Evolutionary conservation across 2,797 vertebrate genomes (phyloP), one percentile per base, ranked within the genome.

Genomic region (Nothura maculosa): DNA sequence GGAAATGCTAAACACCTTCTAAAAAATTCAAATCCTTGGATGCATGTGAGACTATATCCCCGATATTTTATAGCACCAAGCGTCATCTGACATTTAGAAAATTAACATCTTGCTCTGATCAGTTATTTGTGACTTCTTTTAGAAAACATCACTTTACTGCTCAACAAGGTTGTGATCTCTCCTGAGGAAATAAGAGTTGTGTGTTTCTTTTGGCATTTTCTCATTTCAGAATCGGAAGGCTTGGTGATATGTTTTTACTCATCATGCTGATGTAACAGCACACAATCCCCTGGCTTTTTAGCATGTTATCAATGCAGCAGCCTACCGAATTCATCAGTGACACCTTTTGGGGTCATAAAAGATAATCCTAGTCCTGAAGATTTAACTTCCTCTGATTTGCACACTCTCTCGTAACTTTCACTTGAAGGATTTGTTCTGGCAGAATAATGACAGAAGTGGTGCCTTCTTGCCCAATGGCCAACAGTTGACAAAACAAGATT

Each of bases 191-290:
- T 87, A 85, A 89, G 93, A 93, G 66, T 70, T 82, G 30, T 57
- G 18, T 85, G 73, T 94, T 95, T 93, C 83, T 90, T 92, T 92
- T 92, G 87, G 83, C 74, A 67, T 89, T 92, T 93, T 92, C 47
- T 92, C 64, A 63, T 91, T 94, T 95, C 88, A 76, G 69, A 61
- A 93, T 94, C 81, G 78, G 69, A 47, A 92, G 77, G 47, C 62
- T 89, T 57, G 52, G 67, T 70, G 77, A 84, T 47, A 32, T 76
- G 82, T 91, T 95, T 96, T 85, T 63, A 89, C 43, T 87, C 63
- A 84, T 94, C 8, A 1, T 67, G 69, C 32, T 73, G 79, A 72
- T 67, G 73, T n/a, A 87, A 69, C 55, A 74, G 64, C 78, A 88
- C 24, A 76, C 16, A 93, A 61, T 81, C 55, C 47, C 83, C 24